Base-by-base conservation (phyloP, 2,113 vertebrate species). In the Phyllostomus hastatus region DNA sequence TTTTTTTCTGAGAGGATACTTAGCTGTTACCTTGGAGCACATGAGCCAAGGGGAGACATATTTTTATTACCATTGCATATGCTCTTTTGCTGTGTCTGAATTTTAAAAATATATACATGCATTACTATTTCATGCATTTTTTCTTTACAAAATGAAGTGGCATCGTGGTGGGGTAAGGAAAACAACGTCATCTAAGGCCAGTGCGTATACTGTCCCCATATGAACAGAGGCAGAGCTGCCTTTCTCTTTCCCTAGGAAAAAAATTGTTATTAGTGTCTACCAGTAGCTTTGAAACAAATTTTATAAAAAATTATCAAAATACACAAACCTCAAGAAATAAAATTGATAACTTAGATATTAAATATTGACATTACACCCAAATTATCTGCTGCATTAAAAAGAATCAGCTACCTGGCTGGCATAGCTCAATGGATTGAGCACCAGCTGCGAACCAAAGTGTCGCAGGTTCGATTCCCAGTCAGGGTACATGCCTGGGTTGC, bases 311-410 rank as follows among this genome's bases (percentile, higher is more conserved):
- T 43, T 73, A 75, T 67, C 31, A 41, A 92, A 54, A 61, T 66
- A 54, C 4, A 88, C 20, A 97, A 90, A 61, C 7, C 12, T 48
- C 41, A 86, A 70, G 46, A 46, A 59, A 61, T 79, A 85, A 82
- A 82, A 89, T 33, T 94, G 48, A 84, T 80, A 88, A 70, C 4
- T 59, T 83, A 85, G 33, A 86, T 46, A 78, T 82, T 95, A 87
- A 84, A 43, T 66, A 75, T 33, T 59, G 11, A 26, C 66, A 64
- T 91, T 52, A 93, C 89, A 88, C 41, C 69, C 67, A 94, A 64
- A 85, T 59, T 38, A 22, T 59, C 59, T 88, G 15, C 67, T 75
- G 12, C 26, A 26, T 79, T 69, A 33, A 7, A 26, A 41, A 35
- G 54, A 15, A 64, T 5, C 88, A 84, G 24, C 38, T 78, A 70